Conservation (phyloP, 2,888 invertebrate species). For the Tipula confusa region DNA sequence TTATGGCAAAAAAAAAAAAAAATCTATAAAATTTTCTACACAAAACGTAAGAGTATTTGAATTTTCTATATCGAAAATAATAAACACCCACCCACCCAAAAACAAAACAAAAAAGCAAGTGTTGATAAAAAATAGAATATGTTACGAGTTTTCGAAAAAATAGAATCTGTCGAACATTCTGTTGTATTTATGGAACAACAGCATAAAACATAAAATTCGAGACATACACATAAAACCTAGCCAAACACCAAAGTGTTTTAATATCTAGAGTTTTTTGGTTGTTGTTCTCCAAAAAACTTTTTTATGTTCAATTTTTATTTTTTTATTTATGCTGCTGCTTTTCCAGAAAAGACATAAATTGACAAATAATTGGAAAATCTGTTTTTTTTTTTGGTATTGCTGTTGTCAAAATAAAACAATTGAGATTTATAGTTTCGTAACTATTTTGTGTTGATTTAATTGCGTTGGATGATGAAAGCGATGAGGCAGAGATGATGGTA, state of each 20-base stretch:
- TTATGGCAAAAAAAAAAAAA: background rate
- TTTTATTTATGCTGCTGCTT: background rate
- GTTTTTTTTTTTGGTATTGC: background rate
- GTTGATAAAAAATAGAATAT: background rate
- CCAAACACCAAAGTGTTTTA: background rate
- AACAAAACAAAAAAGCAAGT: background rate
- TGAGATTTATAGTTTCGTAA: conserved; percentile 17
- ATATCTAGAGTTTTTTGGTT: background rate
- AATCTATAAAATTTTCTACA: background rate
- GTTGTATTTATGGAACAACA: background rate
- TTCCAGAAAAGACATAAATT: conserved; percentile 28
- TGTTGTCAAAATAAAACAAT: background rate
- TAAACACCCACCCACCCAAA: background rate
- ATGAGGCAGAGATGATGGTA: no score
- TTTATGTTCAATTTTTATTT: background rate
- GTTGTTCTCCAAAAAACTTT: background rate
- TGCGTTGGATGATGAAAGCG: background rate
- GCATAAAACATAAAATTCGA: background rate
- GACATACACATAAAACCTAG: background rate
- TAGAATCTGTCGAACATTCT: background rate
- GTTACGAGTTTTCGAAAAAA: background rate
- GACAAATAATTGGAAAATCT: conserved; percentile 27
- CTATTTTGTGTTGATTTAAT: background rate
- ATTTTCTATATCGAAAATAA: background rate
- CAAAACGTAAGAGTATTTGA: background rate